phyloP scores from a whole-genome alignment of 2,113 vertebrate species.

The Canis aureus region DNA sequence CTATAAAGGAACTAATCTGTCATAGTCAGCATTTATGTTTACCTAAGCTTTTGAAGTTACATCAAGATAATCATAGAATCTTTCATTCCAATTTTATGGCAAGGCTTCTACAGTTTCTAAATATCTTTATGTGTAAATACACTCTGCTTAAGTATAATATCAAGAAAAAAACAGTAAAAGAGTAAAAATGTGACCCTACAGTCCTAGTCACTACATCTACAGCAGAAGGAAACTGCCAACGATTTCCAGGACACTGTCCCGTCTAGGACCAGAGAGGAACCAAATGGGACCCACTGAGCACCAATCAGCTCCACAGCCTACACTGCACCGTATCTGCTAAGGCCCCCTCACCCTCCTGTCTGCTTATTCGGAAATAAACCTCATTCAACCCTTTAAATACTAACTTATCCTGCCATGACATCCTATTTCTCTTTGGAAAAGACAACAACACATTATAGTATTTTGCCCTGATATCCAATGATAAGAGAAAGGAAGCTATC shows the following conservation, averaged over 20 bases:
- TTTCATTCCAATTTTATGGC: rapidly evolving
- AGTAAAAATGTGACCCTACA: background rate
- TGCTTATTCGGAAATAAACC: background rate
- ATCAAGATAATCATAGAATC: background rate
- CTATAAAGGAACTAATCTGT: background rate
- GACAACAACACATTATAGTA: background rate
- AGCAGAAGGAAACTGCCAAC: background rate
- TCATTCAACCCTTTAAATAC: background rate
- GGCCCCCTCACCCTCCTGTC: rapidly evolving
- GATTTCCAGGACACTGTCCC: background rate
- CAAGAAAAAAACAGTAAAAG: background rate
- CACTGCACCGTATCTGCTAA: too few relatives aligned
- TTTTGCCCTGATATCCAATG: background rate
- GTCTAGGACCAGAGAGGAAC: background rate
- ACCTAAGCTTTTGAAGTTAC: too few relatives aligned
- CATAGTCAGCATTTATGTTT: rapidly evolving
- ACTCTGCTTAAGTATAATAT: background rate
- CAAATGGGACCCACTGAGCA: background rate
- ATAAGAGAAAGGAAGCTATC: background rate
- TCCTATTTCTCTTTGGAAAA: background rate
- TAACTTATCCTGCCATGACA: background rate
- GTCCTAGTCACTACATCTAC: background rate
- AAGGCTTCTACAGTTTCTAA: background rate
- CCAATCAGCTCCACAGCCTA: rapidly evolving
- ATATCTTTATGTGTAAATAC: rapidly evolving